Evolutionary conservation across 2,888 invertebrate genomes (phyloP), one percentile per base, ranked within the genome.

Genomic region (Drosophila lutescens): DNA sequence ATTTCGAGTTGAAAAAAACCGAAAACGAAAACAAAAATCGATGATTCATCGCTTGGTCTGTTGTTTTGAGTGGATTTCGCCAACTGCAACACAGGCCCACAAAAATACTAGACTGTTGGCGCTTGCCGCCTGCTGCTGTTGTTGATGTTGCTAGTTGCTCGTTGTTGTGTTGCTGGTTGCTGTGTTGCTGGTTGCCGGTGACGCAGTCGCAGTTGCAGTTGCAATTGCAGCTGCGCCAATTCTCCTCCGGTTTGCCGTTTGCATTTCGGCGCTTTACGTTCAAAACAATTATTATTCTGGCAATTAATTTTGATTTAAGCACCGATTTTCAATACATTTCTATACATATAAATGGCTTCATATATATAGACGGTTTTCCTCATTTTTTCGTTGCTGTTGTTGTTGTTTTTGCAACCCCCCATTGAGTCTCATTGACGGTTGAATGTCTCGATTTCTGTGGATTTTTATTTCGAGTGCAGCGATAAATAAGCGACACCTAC

Each of bases 221-320:
- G 67, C 77, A 75, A 43, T 63, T 70, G 75, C 71, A 72, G 84
- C 79, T 84, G 83, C 82, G 83, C 88, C 88, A 86, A 86, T 83
- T 88, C 88, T 86, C 86, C 75, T 78, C 68, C 67, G 67, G 62
- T 67, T 75, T 65, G 55, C 59, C 60, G 46, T 69, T 76, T 76
- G 60, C 58, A 62, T 74, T 74, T 86, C 76, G 74, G 70, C 80
- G 88, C 83, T 80, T 78, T 86, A 78, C 78, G 81, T 83, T 80
- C 85, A 78, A 78, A 89, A 89, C 87, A 89, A 89, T 89, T 89
- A 89, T 89, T 89, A 89, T 89, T 87, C 90, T 86, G 84, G 89
- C 90, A 89, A 89, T 89, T 89, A 89, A 89, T 89, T 89, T 89
- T 86, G 89, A 89, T 89, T 88, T 86, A 87, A 87, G 86, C 85